phyloP scores from a whole-genome alignment of 2,888 invertebrate genomes.

The Chalcis sispes region DNA sequence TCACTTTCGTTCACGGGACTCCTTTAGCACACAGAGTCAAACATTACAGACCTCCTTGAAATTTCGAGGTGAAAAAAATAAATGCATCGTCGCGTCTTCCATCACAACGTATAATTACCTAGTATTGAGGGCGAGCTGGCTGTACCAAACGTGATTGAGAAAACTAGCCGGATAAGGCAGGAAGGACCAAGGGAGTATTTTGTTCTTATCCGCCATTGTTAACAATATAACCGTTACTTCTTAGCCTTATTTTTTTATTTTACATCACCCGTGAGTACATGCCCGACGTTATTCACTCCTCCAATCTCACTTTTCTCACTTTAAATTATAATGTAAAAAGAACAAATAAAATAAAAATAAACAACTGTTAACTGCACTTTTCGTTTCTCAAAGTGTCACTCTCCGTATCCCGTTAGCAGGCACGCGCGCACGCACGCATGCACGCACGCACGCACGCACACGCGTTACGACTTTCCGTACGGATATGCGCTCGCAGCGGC shows the following conservation, averaged over 20 bases:
- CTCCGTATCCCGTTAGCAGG: no score
- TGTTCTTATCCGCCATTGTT: constrained; percentile 74
- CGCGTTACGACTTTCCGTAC: neutral
- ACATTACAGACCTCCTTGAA: no score
- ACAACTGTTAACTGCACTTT: no score
- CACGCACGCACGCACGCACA: constrained; percentile 9
- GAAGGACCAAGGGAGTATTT: constrained; percentile 72
- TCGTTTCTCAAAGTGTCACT: no score
- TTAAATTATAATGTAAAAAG: no score
- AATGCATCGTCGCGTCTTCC: no score
- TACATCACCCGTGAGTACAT: constrained; percentile 44
- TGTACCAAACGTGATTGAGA: constrained; percentile 74
- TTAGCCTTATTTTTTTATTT: constrained; percentile 15
- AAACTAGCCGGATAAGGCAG: constrained; percentile 72
- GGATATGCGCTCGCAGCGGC: neutral
- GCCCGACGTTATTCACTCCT: neutral
- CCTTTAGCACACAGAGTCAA: no score
- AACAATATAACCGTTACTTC: neutral
- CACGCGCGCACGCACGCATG: neutral
- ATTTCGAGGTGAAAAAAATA: no score
- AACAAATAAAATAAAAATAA: no score
- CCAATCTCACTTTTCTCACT: constrained; percentile 9
- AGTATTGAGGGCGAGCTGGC: constrained; percentile 70
- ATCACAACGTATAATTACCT: constrained; percentile 66
- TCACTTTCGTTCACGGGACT: no score